These are phyloP conservation scores for Lasioglossum lativentre DNA, from an alignment of 2,888 invertebrate species.

Conservation along the genomic window DNA sequence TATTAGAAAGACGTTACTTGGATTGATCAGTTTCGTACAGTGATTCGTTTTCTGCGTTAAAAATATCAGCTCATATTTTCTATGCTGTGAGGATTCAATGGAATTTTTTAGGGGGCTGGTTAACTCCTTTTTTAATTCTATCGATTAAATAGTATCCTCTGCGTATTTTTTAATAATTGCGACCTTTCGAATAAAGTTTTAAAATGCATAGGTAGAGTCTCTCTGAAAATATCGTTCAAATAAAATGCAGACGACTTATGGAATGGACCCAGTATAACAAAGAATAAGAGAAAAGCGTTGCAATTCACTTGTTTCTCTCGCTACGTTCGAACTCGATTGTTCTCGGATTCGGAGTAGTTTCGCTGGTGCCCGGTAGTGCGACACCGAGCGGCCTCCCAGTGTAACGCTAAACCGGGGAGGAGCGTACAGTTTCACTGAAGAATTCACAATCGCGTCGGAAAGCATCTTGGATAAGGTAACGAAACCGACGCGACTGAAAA, in stretches of 20 bases:
- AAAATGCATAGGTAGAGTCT: not conserved
- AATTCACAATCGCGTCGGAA: not conserved
- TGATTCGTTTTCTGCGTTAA: too few relatives aligned
- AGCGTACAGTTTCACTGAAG: not conserved
- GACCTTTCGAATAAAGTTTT: not conserved
- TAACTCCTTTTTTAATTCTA: not conserved
- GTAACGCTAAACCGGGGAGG: not conserved
- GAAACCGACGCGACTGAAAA: not conserved
- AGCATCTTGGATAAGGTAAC: not conserved
- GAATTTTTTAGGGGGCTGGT: too few relatives aligned
- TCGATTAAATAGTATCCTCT: not conserved
- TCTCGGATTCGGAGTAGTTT: not conserved
- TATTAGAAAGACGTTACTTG: too few relatives aligned
- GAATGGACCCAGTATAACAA: not conserved
- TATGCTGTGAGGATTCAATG: too few relatives aligned
- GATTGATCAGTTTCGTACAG: too few relatives aligned
- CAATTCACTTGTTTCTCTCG: not conserved
- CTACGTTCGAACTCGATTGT: not conserved
- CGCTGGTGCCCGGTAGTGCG: not conserved
- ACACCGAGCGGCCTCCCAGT: not conserved
- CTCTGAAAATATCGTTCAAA: not conserved
- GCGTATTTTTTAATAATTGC: not conserved
- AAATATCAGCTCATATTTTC: too few relatives aligned
- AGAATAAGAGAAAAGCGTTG: not conserved
- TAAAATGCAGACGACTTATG: not conserved